Percentiles rank a stretch among this genome's conserved stretches.
phyloP scores from a whole-genome alignment of 2,797 vertebrate species.

The Tragelaphus oryx region DNA sequence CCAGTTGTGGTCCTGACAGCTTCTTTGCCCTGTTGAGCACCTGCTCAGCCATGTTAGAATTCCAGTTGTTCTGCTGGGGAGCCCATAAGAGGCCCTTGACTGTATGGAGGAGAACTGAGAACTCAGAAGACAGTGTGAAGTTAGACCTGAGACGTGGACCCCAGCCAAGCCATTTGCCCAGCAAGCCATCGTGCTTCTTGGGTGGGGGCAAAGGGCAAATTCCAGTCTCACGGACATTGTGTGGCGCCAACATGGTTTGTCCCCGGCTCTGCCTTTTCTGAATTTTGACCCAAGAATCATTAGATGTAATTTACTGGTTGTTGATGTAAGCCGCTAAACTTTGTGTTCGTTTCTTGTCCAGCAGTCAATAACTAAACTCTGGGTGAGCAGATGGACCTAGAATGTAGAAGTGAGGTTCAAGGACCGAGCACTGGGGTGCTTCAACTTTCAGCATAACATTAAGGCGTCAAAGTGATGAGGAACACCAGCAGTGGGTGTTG shows the following conservation, averaged over 20 bases:
- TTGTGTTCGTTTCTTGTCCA: neutral
- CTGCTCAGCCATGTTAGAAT: neutral
- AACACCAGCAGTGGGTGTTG: neutral
- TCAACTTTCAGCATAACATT: no score
- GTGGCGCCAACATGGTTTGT: neutral
- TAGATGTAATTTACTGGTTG: neutral
- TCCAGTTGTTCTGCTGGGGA: neutral
- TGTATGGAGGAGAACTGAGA: neutral
- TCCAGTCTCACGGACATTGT: neutral
- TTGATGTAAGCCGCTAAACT: neutral
- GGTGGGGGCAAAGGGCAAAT: fast-evolving
- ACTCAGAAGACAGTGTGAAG: neutral
- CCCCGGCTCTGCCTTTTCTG: neutral
- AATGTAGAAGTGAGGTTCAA: neutral
- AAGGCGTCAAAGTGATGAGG: neutral
- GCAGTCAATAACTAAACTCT: neutral
- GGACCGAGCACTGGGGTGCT: neutral
- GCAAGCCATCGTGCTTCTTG: neutral
- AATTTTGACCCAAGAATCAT: neutral
- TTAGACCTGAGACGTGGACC: neutral
- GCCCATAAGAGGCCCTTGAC: neutral
- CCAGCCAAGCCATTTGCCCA: neutral
- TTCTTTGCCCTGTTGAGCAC: neutral
- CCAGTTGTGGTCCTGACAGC: neutral
- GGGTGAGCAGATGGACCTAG: neutral